Evolutionary conservation across 2,888 invertebrate genomes (phyloP), one percentile per base, ranked within the genome.

Genomic region (Stenodera caucasica): DNA sequence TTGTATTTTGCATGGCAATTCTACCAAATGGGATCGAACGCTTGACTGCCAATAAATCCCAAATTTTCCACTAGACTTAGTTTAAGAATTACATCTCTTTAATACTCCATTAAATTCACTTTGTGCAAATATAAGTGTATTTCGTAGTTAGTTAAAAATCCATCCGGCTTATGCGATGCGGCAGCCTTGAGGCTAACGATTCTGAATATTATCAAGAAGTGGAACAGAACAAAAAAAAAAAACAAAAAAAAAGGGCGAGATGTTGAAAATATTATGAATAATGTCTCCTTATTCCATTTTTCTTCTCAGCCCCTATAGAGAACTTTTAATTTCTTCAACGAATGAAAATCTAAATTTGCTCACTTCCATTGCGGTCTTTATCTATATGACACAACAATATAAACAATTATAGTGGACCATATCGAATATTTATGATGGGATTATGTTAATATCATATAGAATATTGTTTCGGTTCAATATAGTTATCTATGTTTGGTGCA

Each of bases 311-410:
- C n/a, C n/a, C n/a, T n/a, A 40, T 9, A 9, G 26, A 56, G 64
- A 68, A 71, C 63, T 71, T 71, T 70, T 70, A 71, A 71, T 71
- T 71, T 70, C 70, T 68, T 70, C 67, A n/a, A n/a, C n/a, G n/a
- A 63, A 64, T 59, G 68, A 70, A 67, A 69, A 64, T 67, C 53
- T 45, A 45, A 14, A n/a, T 59, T 66, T 63, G 61, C 63, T 64
- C 67, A 70, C 71, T 72, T 70, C 64, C 66, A 65, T 65, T 55
- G 55, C 45, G 57, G 63, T 61, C 65, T 69, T 70, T 69, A 70
- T 71, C 68, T 69, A 68, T 65, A n/a, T n/a, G n/a, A n/a, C n/a
- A n/a, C n/a, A n/a, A n/a, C n/a, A n/a, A 67, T 65, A 70, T 72
- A 71, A 70, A 69, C 68, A 70, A 11, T 65, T 65, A 63, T 65